Evolutionary conservation across 1,140 invertebrate species (phyloP), one percentile per base, ranked within the genome.

Genomic region (Fopius arisanus): DNA sequence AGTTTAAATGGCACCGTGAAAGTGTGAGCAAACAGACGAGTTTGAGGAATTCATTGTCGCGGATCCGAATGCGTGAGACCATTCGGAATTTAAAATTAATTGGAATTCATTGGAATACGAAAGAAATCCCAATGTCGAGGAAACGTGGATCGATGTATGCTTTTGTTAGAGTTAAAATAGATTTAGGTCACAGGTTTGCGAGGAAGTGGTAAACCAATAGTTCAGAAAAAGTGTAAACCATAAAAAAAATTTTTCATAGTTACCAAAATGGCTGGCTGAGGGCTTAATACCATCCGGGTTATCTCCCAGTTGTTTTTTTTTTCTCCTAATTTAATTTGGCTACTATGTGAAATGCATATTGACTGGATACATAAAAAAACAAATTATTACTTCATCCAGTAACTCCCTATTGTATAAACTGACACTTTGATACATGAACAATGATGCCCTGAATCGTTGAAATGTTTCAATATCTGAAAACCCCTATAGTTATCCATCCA

Each of bases 131-230:
- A 65, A 21, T 16, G 29, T 65, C 21, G 12, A 29, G 48, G 48
- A 23, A 51, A 12, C 48, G 14, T 54, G 63, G 71, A 73, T 73
- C 71, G 71, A 73, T 73, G 63, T 40, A 54, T 48, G 43, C 54
- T 66, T 73, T 74, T 33, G 54, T 43, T 19, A 29, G 67, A 69
- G 67, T 69, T 74, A 33, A 74, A 74, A 74, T 70, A 37, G 29
- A 74, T 74, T 66, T 74, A 70, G 72, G 72, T 69, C 72, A 69
- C 41, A 74, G 72, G 72, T 63, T 74, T 16, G 40, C 33, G 14
- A 69, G 41, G 59, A 74, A 21, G 21, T 14, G 26, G 23, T 33
- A 67, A 16, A 29, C 26, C 29, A n/a, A n/a, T n/a, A 28, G 14
- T 23, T 19, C n/a, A 16, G 21, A 69, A 74, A 59, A 33, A 67